Evolutionary conservation across 2,113 vertebrate genomes (phyloP).

Genomic region (Symphodus melops): DNA sequence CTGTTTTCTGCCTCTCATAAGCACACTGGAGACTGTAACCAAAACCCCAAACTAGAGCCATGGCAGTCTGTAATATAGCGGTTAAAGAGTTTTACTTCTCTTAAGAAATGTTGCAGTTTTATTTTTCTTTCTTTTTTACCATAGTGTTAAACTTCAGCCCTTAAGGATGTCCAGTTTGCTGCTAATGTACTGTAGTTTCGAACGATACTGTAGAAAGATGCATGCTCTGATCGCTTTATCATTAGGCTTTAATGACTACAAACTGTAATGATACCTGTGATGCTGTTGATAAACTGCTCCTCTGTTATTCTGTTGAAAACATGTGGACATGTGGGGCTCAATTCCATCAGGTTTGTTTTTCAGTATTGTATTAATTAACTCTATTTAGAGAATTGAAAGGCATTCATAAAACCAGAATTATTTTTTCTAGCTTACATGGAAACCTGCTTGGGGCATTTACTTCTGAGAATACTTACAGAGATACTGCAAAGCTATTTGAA

Average conservation of each 20-base stretch:
- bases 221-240: conserved; percentile 89
- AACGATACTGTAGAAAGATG: conserved; percentile 87
- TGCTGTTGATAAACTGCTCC: conserved; percentile 81
- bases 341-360: conserved; percentile 74
- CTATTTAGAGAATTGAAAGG: conserved; percentile 56
- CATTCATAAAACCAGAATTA: conserved; percentile 54
- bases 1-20: conserved; percentile 93
- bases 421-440: conserved; percentile 64
- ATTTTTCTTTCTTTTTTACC: conserved; percentile 75
- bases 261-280: conserved; percentile 85
- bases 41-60: conserved; percentile 88
- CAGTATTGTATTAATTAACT: conserved; percentile 59
- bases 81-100: conserved; percentile 84
- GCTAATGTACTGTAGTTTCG: conserved; percentile 90
- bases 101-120: conserved; percentile 75
- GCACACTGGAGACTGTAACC: conserved; percentile 92
- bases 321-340: conserved; percentile 74
- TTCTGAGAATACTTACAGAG: conserved; percentile 50
- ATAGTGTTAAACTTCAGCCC: conserved; percentile 87
- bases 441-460: conserved; percentile 58
- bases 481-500: conserved; percentile 69
- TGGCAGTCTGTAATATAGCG: conserved; percentile 88
- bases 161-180: conserved; percentile 91
- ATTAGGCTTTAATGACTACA: conserved; percentile 92
- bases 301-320: conserved; percentile 83